phyloP scores from a whole-genome alignment of 30 jellyfish, hydroid and myxozoan genomes.

The Hydractinia echinata region DNA sequence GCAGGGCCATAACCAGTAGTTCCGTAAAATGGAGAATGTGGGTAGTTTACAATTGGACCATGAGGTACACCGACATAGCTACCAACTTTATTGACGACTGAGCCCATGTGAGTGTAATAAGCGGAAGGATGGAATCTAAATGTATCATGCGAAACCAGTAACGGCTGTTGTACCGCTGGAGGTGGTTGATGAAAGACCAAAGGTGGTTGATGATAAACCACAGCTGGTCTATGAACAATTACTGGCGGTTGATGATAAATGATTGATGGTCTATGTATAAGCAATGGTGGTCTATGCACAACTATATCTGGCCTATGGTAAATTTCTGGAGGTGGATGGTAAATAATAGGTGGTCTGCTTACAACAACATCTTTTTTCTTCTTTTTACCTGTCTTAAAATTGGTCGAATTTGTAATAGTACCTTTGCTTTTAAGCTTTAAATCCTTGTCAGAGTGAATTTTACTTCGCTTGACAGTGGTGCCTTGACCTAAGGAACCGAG shows the following conservation, averaged over 20 bases:
- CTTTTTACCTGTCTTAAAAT: slow-evolving; percentile 75
- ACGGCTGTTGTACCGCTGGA: slow-evolving; percentile 93
- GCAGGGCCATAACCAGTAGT: slow-evolving; percentile 84
- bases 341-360: slow-evolving; percentile 92
- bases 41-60: slow-evolving; percentile 80
- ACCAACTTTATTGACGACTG: slow-evolving; percentile 83
- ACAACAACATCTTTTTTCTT: slow-evolving; percentile 92
- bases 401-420: slow-evolving; percentile 19
- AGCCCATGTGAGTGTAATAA: slow-evolving; percentile 78
- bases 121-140: slow-evolving; percentile 75
- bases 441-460: not conserved
- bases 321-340: slow-evolving; percentile 95
- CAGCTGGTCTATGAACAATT: slow-evolving; percentile 91
- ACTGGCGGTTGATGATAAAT: slow-evolving; percentile 93
- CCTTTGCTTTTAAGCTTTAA: not conserved
- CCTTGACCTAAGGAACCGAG: not conserved
- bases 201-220: slow-evolving; percentile 88
- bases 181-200: slow-evolving; percentile 91
- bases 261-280: slow-evolving; percentile 87
- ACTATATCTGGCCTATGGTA: slow-evolving; percentile 93
- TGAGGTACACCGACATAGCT: slow-evolving; percentile 93
- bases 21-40: slow-evolving; percentile 80
- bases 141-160: slow-evolving; percentile 86
- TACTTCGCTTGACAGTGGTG: not conserved
- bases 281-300: slow-evolving; percentile 88